Base-by-base conservation (phyloP, 2,888 invertebrate genomes). In the Hedya salicella region DNA sequence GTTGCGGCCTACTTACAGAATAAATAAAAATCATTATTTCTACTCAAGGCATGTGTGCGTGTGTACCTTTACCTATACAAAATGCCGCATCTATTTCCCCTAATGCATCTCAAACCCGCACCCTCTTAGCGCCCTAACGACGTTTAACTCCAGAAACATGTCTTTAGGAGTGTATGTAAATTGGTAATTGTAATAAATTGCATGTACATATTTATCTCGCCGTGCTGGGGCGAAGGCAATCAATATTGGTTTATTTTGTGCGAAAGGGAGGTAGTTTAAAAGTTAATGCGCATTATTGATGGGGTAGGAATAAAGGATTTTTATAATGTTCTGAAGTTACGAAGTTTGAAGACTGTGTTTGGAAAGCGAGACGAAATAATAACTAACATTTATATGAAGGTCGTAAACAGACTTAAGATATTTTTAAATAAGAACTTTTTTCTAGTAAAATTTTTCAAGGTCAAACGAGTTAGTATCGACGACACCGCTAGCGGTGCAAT, bases 121-220 rank as follows among this genome's bases (percentile, higher is more conserved):
- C 77, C 79, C 80, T 78, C 71, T 79, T 76, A 76, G 73, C 78
- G 73, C 80, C 79, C 79, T 82, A 85, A 85, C 79, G 79, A 81
- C 82, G 80, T 84, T 88, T 86, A 86, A 85, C 86, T 83, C 75
- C 73, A 78, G 79, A 81, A 80, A 86, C 86, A 85, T 85, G 86
- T 78, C 82, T 81, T 81, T 79, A 75, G 82, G 83, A 88, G 85
- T 89, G 79, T 91, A 92, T 92, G 91, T 90, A 91, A 91, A 92
- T 91, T 89, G 88, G 86, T 89, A 85, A 90, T 91, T 88, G 87
- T 91, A 87, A 91, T 91, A 91, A 91, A 90, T 91, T 90, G 89
- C 89, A 88, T 87, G 62, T 57, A 59, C 57, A 86, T 88, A 89
- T 90, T 91, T 89, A 88, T 86, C 85, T 83, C 75, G 85, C 88